Percentiles rank a stretch among this genome's conserved stretches.
Conservation (phyloP, 2,797 vertebrate species). For the Dallia pectoralis region DNA sequence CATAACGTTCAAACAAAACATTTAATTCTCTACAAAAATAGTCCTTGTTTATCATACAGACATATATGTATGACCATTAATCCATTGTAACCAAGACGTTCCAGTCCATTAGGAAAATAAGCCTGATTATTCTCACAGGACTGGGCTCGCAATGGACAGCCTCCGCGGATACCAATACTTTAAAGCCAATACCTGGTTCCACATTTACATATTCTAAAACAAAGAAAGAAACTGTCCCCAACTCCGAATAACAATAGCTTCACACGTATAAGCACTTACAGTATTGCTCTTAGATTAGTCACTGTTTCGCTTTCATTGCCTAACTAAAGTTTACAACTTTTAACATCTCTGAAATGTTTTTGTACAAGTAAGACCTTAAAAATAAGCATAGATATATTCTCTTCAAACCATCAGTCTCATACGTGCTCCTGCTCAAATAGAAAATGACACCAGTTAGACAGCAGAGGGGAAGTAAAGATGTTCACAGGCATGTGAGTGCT, state of each 20-base stretch:
- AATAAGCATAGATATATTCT: background rate
- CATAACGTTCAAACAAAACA: slow-evolving; percentile 11
- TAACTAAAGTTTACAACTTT: background rate
- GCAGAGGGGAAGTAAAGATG: background rate
- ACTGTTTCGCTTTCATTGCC: background rate
- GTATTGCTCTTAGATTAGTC: background rate
- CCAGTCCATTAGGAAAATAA: background rate
- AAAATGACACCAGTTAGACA: background rate
- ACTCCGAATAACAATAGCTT: background rate
- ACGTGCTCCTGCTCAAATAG: background rate
- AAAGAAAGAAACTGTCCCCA: background rate
- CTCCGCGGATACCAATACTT: background rate
- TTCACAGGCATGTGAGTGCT: slow-evolving; percentile 37
- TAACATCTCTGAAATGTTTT: background rate
- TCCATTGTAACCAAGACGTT: background rate
- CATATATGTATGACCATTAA: background rate
- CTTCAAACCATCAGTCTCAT: background rate
- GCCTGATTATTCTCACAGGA: slow-evolving; percentile 14
- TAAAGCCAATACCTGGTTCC: background rate
- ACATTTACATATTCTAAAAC: background rate
- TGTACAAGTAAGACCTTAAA: background rate
- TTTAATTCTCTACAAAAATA: slow-evolving; percentile 15
- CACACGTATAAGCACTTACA: background rate
- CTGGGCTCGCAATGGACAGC: slow-evolving; percentile 6
- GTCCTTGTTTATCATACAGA: background rate